These are phyloP conservation scores for Sciurus carolinensis DNA, from an alignment of 2,797 vertebrate genomes.

Conservation along the genomic window DNA sequence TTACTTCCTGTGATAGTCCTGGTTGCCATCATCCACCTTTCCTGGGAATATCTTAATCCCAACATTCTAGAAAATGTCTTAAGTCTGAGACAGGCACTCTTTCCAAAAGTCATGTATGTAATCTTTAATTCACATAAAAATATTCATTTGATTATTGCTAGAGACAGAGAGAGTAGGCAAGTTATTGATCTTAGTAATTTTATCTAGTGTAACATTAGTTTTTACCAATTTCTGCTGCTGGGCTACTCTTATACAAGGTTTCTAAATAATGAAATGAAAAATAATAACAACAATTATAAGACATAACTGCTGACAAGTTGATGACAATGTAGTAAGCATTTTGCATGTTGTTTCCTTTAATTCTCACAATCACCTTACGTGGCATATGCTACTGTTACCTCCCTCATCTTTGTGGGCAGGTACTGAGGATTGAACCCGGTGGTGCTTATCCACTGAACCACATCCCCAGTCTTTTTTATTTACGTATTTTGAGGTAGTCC, in stretches of 20 bases:
- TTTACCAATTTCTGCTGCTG: background rate
- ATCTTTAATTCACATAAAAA: background rate
- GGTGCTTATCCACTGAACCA: too few species aligned
- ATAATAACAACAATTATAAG: background rate
- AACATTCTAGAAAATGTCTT: background rate
- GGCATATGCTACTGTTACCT: background rate
- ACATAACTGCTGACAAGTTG: background rate
- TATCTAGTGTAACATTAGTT: background rate
- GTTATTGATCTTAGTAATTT: background rate
- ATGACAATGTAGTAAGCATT: background rate
- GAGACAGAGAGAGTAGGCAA: background rate
- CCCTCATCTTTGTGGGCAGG: too few species aligned
- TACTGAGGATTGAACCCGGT: too few species aligned
- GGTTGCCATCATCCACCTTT: background rate
- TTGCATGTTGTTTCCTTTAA: background rate
- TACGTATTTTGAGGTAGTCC: too few species aligned
- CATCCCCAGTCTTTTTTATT: too few species aligned
- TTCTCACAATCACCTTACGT: background rate
- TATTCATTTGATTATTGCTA: slow-evolving; percentile 7
- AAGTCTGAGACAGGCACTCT: background rate
- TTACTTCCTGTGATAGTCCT: background rate
- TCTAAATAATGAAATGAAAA: slow-evolving; percentile 14
- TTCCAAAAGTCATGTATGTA: background rate
- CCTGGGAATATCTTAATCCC: background rate
- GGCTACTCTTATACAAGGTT: background rate